phyloP scores from a whole-genome alignment of 2,888 invertebrate genomes.

The Aporophyla lueneburgensis region DNA sequence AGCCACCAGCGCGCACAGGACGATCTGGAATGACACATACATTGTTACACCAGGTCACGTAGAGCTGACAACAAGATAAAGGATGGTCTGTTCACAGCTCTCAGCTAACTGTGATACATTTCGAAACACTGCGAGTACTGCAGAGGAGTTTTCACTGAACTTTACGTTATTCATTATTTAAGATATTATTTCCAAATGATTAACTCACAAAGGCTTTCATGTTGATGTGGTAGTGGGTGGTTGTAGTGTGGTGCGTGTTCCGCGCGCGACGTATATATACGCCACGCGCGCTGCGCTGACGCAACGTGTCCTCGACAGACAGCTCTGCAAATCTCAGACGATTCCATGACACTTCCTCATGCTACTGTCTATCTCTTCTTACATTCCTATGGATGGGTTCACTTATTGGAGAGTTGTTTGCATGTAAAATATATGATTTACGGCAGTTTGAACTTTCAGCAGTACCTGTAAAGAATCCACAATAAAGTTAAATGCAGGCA shows the following conservation, averaged over 20 bases:
- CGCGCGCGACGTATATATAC: slow-evolving; percentile 41
- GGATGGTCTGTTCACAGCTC: neutral
- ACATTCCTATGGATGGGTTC: neutral
- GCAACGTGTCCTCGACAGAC: slow-evolving; percentile 40
- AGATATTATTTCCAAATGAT: neutral
- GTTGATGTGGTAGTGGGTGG: slow-evolving; percentile 46
- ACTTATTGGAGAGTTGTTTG: neutral
- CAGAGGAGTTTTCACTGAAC: neutral
- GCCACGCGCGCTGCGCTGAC: slow-evolving; percentile 1
- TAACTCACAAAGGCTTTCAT: slow-evolving; percentile 57
- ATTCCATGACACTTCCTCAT: neutral
- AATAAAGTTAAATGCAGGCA: neutral
- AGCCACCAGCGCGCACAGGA: slow-evolving; percentile 49
- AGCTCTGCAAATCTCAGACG: neutral
- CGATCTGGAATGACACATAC: slow-evolving; percentile 38
- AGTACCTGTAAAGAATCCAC: neutral
- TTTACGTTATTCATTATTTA: neutral
- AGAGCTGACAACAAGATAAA: neutral
- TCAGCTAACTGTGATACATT: neutral
- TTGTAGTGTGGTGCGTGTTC: slow-evolving; percentile 34
- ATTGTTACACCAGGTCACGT: neutral
- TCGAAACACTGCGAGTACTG: slow-evolving; percentile 46
- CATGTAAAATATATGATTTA: neutral
- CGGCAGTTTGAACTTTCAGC: neutral
- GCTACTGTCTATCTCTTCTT: neutral